Percentiles rank a stretch among this genome's conserved stretches.
Conservation (phyloP, 2,797 vertebrate species). For the Oreochromis grahami region DNA sequence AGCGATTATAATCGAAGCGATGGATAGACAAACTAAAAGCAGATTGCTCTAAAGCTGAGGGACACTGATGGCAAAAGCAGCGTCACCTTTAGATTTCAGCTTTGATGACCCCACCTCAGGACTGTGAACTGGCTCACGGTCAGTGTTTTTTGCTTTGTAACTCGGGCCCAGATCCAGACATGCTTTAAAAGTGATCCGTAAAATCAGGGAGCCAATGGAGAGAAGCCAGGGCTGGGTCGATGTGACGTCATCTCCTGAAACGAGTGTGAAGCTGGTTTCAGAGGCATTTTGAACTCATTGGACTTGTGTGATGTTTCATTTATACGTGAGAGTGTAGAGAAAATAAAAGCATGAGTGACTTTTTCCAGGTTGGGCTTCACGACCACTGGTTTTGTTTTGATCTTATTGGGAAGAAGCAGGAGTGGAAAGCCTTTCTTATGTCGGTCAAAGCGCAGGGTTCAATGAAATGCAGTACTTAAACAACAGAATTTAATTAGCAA, state of each 20-base stretch:
- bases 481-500: background rate
- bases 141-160: background rate
- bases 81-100: background rate
- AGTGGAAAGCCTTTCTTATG: accelerated
- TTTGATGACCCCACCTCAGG: accelerated
- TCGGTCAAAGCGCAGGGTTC: background rate
- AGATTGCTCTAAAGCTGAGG: accelerated
- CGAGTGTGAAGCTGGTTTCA: background rate
- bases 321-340: accelerated
- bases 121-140: background rate
- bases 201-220: background rate
- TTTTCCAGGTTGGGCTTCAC: accelerated
- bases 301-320: background rate
- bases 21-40: too few species aligned
- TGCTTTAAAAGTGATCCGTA: background rate
- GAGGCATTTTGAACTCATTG: background rate
- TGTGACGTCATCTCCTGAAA: background rate
- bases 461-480: background rate
- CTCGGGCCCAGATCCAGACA: background rate
- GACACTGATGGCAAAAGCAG: background rate
- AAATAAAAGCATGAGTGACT: background rate
- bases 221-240: background rate
- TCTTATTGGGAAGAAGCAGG: background rate
- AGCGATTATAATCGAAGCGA: too few species aligned
- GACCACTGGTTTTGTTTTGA: background rate